Evolutionary conservation across 2,113 vertebrate species (phyloP).

Genomic region (Corydoras sp.): DNA sequence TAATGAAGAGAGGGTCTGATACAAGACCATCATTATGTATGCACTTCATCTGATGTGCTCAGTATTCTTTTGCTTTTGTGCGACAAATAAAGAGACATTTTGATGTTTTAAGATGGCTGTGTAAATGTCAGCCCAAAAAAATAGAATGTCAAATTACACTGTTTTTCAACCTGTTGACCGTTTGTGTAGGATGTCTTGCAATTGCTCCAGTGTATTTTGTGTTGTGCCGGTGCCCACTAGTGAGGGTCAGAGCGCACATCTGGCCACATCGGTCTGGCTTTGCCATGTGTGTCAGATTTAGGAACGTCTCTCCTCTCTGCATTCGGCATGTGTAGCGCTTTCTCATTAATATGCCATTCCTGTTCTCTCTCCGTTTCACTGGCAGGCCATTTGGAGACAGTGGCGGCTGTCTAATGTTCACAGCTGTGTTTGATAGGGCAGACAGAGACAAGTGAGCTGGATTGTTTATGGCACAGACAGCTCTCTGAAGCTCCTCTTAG

Average conservation of each 20-base stretch:
- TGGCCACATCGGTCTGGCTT: constrained; percentile 6
- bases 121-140: no score
- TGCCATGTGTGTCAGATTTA: constrained; percentile 18
- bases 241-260: constrained; percentile 10
- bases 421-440: constrained; percentile 53
- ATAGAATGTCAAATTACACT: no score
- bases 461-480: constrained; percentile 45
- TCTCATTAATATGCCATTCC: constrained; percentile 55
- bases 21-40: no score
- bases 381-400: constrained; percentile 55
- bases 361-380: constrained; percentile 50
- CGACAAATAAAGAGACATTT: no score
- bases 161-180: no score
- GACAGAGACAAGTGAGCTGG: constrained; percentile 36
- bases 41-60: no score
- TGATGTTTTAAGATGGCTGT: no score
- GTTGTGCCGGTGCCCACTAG: neutral
- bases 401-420: constrained; percentile 52
- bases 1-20: no score
- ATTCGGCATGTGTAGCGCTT: constrained; percentile 39
- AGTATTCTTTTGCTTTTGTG: no score
- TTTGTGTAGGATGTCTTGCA: no score
- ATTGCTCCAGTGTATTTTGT: neutral
- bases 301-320: constrained; percentile 26
- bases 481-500: constrained; percentile 39